Percentiles rank a stretch among this genome's conserved stretches.
Conservation (phyloP, 1,140 invertebrate genomes). For the Drusus annulatus region DNA sequence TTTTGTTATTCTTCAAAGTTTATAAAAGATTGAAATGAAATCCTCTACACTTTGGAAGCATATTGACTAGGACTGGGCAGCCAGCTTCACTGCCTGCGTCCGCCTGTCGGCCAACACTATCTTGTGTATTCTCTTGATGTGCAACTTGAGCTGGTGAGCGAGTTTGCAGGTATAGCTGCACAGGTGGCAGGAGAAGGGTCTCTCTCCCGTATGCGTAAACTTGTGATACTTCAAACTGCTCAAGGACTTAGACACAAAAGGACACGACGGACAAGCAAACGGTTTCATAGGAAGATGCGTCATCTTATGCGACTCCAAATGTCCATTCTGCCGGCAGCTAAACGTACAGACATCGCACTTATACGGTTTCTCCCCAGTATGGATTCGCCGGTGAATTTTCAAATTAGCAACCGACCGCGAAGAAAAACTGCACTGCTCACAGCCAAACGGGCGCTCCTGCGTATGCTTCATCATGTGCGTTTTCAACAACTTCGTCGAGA, state of each 20-base stretch:
- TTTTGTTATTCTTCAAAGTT: too few species aligned
- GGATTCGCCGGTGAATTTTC: slow-evolving; percentile 65
- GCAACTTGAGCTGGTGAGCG: slow-evolving; percentile 19
- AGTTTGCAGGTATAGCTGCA: slow-evolving; percentile 37
- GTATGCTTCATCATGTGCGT: slow-evolving; percentile 71
- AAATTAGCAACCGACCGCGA: slow-evolving; percentile 45
- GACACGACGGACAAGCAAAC: slow-evolving; percentile 61
- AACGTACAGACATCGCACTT: slow-evolving; percentile 64
- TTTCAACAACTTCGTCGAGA: slow-evolving; percentile 16
- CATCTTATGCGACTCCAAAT: slow-evolving; percentile 59
- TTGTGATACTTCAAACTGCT: slow-evolving; percentile 58
- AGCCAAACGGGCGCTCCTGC: slow-evolving; percentile 69
- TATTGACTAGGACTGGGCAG: background rate
- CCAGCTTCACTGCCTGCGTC: slow-evolving; percentile 7
- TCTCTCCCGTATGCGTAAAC: slow-evolving; percentile 75
- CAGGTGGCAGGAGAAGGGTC: slow-evolving; percentile 73
- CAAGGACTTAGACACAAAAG: background rate
- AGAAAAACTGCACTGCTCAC: slow-evolving; percentile 66
- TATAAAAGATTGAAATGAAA: too few species aligned
- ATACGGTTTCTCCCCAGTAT: slow-evolving; percentile 77
- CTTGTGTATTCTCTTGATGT: slow-evolving; percentile 34
- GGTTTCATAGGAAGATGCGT: slow-evolving; percentile 60
- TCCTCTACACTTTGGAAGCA: background rate
- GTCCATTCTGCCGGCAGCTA: slow-evolving; percentile 8
- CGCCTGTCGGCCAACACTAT: slow-evolving; percentile 26